Evolutionary conservation across 2,113 vertebrate genomes (phyloP).

Genomic region (Anser cygnoides): DNA sequence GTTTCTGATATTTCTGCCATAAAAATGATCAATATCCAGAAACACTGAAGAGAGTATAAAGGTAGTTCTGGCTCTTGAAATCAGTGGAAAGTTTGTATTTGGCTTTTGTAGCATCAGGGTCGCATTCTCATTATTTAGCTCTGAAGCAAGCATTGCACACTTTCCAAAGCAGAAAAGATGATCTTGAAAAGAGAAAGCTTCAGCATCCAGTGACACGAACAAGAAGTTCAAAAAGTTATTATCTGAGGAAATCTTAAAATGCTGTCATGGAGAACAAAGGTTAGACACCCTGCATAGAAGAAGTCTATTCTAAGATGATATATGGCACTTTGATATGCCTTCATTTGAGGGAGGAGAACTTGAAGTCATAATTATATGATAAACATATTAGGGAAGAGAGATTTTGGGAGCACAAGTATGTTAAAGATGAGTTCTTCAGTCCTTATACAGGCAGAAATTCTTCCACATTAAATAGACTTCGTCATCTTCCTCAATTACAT

Average conservation of each 20-base stretch:
- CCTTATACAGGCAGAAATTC: constrained; percentile 43
- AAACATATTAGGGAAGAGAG: constrained; percentile 26
- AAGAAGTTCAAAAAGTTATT: constrained; percentile 34
- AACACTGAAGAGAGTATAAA: background rate
- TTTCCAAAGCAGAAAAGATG: background rate
- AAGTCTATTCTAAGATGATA: constrained; percentile 34
- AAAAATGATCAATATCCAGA: background rate
- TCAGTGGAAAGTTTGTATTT: background rate
- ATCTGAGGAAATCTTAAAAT: background rate
- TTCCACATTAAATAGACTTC: background rate
- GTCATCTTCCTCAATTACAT: background rate
- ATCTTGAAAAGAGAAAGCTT: background rate
- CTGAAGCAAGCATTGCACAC: background rate
- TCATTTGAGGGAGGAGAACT: constrained; percentile 53
- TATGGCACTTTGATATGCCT: constrained; percentile 48
- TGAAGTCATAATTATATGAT: constrained; percentile 56
- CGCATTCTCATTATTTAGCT: background rate
- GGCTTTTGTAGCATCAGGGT: background rate
- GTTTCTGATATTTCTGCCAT: background rate
- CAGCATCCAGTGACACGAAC: background rate
- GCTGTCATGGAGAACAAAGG: constrained; percentile 54
- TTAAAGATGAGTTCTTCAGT: background rate
- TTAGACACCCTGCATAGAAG: constrained; percentile 23
- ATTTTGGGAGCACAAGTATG: background rate
- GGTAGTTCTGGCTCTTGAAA: background rate